Evolutionary conservation across 2,113 vertebrate species (phyloP), one percentile per base, ranked within the genome.

Genomic region (Jaculus jaculus): DNA sequence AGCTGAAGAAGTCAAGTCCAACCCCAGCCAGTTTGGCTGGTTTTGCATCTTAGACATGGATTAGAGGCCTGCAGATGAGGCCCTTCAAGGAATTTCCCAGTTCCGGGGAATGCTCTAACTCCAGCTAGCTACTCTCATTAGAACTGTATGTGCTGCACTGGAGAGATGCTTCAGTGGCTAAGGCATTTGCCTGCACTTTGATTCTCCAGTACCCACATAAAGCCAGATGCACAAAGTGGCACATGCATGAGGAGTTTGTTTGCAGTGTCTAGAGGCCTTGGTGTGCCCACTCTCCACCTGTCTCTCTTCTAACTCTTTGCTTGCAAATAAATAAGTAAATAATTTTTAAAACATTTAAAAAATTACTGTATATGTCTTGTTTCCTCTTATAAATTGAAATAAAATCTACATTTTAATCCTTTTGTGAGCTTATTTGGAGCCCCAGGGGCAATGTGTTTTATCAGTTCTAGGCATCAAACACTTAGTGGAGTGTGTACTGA

Each of bases 401-500:
- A 68, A 78, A 78, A 91, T 92, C 32, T 87, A 84, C n/a, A 66
- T 68, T 84, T 63, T 73, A 74, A 89, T 82, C 23, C 8, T 9
- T 39, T 69, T 71, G 21, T 42, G 32, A 92, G 17, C 8, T 93
- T 80, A 68, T 72, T 89, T 80, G 75, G 11, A 60, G 28, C 15
- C 7, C 37, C 0, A 72, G 72, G 77, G n/a, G 12, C 18, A 42
- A 47, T 8, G 13, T 58, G 5, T 79, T 78, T 39, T 81, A 20
- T 91, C 82, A 85, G 30, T 23, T 32, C 30, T 89, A 74, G 90
- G 47, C 16, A 54, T 34, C 34, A 28, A 80, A 84, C 39, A 89
- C 54, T 69, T 39, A 72, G 86, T 69, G 58, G 0, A 63, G 51
- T 84, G 94, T 78, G 58, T 93, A 18, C 47, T 37, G 83, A 97